Percentiles rank a stretch among this genome's conserved stretches.
These are phyloP conservation scores for Zaprionus taronus DNA, from an alignment of 1,140 invertebrate genomes.

Conservation along the genomic window DNA sequence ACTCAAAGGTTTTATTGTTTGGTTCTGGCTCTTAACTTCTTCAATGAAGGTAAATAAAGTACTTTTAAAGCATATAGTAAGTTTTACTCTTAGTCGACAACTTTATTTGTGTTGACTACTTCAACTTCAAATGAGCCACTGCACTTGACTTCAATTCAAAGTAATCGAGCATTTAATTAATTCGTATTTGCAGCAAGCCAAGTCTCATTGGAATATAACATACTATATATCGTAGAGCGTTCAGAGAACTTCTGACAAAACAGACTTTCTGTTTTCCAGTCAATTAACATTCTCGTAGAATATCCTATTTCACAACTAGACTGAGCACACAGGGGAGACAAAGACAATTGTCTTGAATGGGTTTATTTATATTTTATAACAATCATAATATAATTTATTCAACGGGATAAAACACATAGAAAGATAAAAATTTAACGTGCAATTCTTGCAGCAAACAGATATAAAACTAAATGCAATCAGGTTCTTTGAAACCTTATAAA, in stretches of 20 bases:
- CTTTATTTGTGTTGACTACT: neutral
- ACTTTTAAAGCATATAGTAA: neutral
- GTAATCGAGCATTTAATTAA: neutral
- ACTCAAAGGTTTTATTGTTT: conserved; percentile 20
- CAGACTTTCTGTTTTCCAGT: conserved; percentile 19
- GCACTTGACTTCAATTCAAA: neutral
- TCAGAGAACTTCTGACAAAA: conserved; percentile 30
- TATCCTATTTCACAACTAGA: conserved; percentile 12
- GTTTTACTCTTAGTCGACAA: neutral
- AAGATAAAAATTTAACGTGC: neutral
- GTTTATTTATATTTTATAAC: conserved; percentile 12
- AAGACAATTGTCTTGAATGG: neutral
- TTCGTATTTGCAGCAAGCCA: neutral
- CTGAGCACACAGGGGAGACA: neutral
- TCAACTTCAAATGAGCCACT: neutral
- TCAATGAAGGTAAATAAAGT: conserved; percentile 2
- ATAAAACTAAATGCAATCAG: conserved; percentile 2
- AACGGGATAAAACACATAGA: neutral
- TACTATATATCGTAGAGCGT: neutral
- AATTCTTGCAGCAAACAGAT: neutral
- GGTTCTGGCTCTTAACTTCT: neutral
- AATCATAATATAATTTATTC: conserved; percentile 1
- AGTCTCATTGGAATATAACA: conserved; percentile 5
- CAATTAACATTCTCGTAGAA: conserved; percentile 1
- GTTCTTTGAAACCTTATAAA: conserved; percentile 12